Base-by-base conservation (phyloP, 2,113 vertebrate genomes). In the Channa argus region DNA sequence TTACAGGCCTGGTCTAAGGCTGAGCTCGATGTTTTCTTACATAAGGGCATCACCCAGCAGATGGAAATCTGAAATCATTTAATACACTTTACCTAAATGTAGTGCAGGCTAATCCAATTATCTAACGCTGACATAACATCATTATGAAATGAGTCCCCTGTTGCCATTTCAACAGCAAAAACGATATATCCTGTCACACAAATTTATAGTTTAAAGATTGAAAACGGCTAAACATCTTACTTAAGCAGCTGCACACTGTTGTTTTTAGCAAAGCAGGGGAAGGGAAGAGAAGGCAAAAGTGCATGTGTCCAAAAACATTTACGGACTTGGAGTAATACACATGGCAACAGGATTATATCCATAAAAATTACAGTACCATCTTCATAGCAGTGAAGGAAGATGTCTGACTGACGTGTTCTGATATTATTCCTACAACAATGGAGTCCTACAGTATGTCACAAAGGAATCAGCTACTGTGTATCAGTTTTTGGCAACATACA, bases 61-160 rank as follows among this genome's bases (percentile, higher is more conserved):
- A 78, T 74, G 71, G 53, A 80, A 72, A 88, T 64, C 69, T 78
- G 33, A 80, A 76, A 84, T 72, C 64, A 76, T 71, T 80, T 71
- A 79, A 84, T 67, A 54, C 67, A 79, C 74, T 41, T 58, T 55
- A 75, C 47, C 45, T 71, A 44, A 52, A 70, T 47, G 59, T 44
- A 41, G 24, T 34, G 54, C 59, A 60, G 44, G 15, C 34, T 86
- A 68, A 89, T 88, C 82, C 62, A 78, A 80, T 84, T 55, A 74
- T 63, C 53, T 49, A 59, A 71, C 12, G 11, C 39, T n/a, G 10
- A 53, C 58, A 67, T 39, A 73, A 79, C 56, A 56, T 63, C 58
- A 15, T 77, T 43, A 83, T 44, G 39, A 71, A 81, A 74, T 66
- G n/a, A 63, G 36, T 67, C 66, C 50, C 44, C 64, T 51, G 63